Percentiles rank a stretch among this genome's conserved stretches.
Conservation (phyloP, 1,140 invertebrate species). For the Halyomorpha halys region DNA sequence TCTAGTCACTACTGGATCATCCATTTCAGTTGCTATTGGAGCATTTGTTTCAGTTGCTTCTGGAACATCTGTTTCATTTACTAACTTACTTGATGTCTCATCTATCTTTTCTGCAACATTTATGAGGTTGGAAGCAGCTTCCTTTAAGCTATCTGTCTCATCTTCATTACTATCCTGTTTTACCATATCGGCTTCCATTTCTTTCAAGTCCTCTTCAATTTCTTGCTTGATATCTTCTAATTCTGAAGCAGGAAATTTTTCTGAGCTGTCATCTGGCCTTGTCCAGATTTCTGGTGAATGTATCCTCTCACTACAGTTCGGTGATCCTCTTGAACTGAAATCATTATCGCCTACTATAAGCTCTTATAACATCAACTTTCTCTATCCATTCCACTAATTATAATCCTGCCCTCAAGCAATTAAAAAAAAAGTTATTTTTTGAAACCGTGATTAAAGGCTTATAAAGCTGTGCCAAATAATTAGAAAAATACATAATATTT, state of each 20-base stretch:
- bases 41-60: too few relatives aligned
- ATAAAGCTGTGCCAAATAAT: too few relatives aligned
- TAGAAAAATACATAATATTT: too few relatives aligned
- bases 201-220: constrained; percentile 11
- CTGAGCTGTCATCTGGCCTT: neutral
- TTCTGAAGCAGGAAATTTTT: neutral
- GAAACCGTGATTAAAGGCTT: neutral
- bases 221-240: constrained; percentile 13
- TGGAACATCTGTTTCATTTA: too few relatives aligned
- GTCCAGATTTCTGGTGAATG: constrained; percentile 4
- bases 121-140: neutral
- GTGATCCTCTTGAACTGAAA: constrained; percentile 2
- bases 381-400: neutral
- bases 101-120: too few relatives aligned
- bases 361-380: neutral
- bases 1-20: neutral
- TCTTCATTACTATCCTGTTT: neutral
- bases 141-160: neutral
- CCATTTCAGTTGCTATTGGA: too few relatives aligned
- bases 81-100: neutral
- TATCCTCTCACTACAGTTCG: neutral
- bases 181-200: constrained; percentile 9
- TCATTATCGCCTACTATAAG: constrained; percentile 1
- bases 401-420: neutral
- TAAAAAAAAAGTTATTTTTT: too few relatives aligned